phyloP scores from a whole-genome alignment of 1,140 invertebrate species.

The Gonioctena quinquepunctata region DNA sequence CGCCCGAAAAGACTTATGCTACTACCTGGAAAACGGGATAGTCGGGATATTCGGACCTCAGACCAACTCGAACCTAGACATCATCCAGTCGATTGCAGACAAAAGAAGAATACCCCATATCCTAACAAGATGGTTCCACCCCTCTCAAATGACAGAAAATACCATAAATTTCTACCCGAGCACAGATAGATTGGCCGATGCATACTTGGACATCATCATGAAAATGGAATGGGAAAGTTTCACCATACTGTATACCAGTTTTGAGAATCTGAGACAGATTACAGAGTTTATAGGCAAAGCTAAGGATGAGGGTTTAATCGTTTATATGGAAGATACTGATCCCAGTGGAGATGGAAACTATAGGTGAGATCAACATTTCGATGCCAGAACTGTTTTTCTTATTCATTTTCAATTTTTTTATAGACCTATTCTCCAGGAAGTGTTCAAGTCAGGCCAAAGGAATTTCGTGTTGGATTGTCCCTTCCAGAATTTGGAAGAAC shows the following conservation, averaged over 20 bases:
- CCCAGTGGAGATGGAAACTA: slow-evolving; percentile 25
- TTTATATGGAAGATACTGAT: slow-evolving; percentile 28
- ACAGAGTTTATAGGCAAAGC: slow-evolving; percentile 76
- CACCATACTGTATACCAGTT: slow-evolving; percentile 81
- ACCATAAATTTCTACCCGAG: slow-evolving; percentile 85
- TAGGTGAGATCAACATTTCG: slow-evolving; percentile 1
- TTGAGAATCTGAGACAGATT: slow-evolving; percentile 76
- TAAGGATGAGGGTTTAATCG: slow-evolving; percentile 58
- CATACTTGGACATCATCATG: slow-evolving; percentile 74
- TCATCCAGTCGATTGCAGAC: slow-evolving; percentile 63
- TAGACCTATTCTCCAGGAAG: background rate
- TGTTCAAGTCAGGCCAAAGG: slow-evolving; percentile 36
- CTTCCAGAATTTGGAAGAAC: slow-evolving; percentile 38
- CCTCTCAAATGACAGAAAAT: slow-evolving; percentile 60
- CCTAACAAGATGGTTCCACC: slow-evolving; percentile 68
- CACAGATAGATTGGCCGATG: slow-evolving; percentile 68
- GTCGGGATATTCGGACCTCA: slow-evolving; percentile 10
- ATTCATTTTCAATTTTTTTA: too few species aligned
- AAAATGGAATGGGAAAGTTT: slow-evolving; percentile 82
- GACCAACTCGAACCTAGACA: slow-evolving; percentile 61
- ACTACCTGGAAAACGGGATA: background rate
- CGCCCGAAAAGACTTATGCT: background rate
- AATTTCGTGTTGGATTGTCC: slow-evolving; percentile 48
- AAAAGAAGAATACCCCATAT: slow-evolving; percentile 84
- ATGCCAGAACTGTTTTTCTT: background rate